Evolutionary conservation across 2,797 vertebrate genomes (phyloP).

Genomic region (Helostoma temminkii): DNA sequence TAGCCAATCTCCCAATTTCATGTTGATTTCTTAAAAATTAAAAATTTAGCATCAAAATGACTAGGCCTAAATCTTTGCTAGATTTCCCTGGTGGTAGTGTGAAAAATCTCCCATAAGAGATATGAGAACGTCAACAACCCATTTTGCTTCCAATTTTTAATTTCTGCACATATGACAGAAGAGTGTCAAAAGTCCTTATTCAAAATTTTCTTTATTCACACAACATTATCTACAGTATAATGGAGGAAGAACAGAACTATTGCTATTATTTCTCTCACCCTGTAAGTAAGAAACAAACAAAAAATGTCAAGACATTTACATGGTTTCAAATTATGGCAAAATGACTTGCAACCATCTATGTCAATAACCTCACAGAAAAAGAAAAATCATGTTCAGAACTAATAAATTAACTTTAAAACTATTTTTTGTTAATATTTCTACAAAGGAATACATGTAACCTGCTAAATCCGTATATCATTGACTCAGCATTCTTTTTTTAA

Average conservation of each 20-base stretch:
- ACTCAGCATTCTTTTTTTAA: neutral
- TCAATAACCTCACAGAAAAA: slow-evolving; percentile 2
- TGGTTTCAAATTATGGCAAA: neutral
- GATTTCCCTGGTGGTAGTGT: slow-evolving; percentile 34
- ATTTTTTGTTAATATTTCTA: slow-evolving; percentile 10
- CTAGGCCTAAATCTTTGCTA: neutral
- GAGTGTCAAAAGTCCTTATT: neutral
- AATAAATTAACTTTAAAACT: slow-evolving; percentile 4
- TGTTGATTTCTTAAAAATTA: neutral
- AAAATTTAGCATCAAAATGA: neutral
- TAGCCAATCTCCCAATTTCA: neutral
- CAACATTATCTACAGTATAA: slow-evolving; percentile 48
- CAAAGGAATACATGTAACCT: slow-evolving; percentile 16
- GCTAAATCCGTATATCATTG: slow-evolving; percentile 11
- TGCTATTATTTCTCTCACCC: slow-evolving; percentile 6
- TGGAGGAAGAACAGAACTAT: slow-evolving; percentile 3
- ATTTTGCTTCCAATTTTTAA: neutral
- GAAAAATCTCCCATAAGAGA: too few species aligned
- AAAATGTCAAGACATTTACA: neutral
- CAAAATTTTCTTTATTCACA: slow-evolving; percentile 58
- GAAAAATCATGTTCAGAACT: slow-evolving; percentile 20
- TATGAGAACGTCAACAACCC: too few species aligned
- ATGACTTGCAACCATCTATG: slow-evolving; percentile 7
- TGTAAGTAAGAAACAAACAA: slow-evolving; percentile 1
- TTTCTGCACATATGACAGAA: slow-evolving; percentile 1